phyloP scores from a whole-genome alignment of 1,140 invertebrate genomes.

The Centruroides sculpturatus region DNA sequence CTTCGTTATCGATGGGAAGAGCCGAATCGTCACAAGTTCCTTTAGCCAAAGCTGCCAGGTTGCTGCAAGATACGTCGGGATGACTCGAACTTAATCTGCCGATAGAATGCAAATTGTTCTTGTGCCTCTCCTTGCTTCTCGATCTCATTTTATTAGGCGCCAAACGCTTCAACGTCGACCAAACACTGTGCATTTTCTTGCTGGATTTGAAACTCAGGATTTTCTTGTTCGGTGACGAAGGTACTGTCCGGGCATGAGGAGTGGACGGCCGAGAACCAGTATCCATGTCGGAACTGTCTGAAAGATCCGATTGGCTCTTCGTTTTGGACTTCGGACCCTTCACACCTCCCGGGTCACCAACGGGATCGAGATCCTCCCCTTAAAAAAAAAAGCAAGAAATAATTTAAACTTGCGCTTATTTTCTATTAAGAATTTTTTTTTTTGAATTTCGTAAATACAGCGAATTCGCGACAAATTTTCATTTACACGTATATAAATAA shows the following conservation, averaged over 20 bases:
- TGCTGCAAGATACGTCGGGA: conserved; percentile 29
- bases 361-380: no score
- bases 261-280: neutral
- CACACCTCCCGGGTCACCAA: conserved; percentile 1
- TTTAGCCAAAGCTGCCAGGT: conserved; percentile 26
- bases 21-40: conserved; percentile 39
- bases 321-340: conserved; percentile 4
- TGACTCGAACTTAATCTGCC: conserved; percentile 20
- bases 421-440: no score
- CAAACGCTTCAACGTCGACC: conserved; percentile 13
- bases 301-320: conserved; percentile 9
- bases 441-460: no score
- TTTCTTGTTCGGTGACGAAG: conserved; percentile 2
- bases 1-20: conserved; percentile 46
- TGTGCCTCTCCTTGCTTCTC: conserved; percentile 10
- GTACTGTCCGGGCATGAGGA: neutral
- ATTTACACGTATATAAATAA: no score
- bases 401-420: no score
- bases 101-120: neutral
- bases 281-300: conserved; percentile 2
- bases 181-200: conserved; percentile 14
- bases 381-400: no score
- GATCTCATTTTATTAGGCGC: conserved; percentile 15
- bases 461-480: no score
- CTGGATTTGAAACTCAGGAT: conserved; percentile 6